Evolutionary conservation across 2,888 invertebrate genomes (phyloP).

Genomic region (Quadroppia sp.): DNA sequence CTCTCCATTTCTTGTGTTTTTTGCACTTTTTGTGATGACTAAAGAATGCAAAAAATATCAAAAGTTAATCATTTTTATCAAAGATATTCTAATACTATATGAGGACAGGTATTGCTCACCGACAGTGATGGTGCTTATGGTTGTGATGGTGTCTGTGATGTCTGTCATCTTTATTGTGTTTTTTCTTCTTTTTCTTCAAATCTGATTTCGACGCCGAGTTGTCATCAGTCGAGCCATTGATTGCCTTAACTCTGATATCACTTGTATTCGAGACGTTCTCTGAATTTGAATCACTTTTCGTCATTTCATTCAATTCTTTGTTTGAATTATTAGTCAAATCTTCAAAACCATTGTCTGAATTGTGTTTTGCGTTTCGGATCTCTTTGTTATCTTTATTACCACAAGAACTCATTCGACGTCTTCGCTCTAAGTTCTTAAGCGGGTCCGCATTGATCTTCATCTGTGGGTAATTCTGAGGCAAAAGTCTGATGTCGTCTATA

Average conservation of each 20-base stretch:
- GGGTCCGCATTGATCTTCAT: slow-evolving; percentile 42
- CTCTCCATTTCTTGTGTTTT: slow-evolving; percentile 45
- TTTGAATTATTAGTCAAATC: slow-evolving; percentile 50
- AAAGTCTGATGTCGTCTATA: slow-evolving; percentile 77
- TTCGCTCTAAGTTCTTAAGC: slow-evolving; percentile 34
- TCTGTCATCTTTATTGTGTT: slow-evolving; percentile 48
- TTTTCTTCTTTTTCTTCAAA: slow-evolving; percentile 49
- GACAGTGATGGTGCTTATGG: slow-evolving; percentile 59
- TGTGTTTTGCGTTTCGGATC: slow-evolving; percentile 39
- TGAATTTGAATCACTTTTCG: slow-evolving; percentile 50
- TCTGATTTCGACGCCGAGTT: slow-evolving; percentile 44
- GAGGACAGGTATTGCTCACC: background rate
- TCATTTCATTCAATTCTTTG: background rate
- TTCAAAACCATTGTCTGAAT: slow-evolving; percentile 50
- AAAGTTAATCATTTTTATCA: background rate
- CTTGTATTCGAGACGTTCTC: slow-evolving; percentile 41
- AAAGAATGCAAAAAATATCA: background rate
- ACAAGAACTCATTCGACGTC: slow-evolving; percentile 39
- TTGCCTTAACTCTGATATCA: slow-evolving; percentile 17
- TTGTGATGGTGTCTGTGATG: slow-evolving; percentile 72
- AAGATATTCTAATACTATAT: background rate
- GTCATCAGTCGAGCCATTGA: slow-evolving; percentile 10
- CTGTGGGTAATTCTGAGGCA: slow-evolving; percentile 59
- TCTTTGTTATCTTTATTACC: slow-evolving; percentile 23
- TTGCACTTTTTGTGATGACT: slow-evolving; percentile 55